These are phyloP conservation scores for Pogonocherus hispidulus DNA, from an alignment of 2,888 invertebrate genomes.

Conservation along the genomic window DNA sequence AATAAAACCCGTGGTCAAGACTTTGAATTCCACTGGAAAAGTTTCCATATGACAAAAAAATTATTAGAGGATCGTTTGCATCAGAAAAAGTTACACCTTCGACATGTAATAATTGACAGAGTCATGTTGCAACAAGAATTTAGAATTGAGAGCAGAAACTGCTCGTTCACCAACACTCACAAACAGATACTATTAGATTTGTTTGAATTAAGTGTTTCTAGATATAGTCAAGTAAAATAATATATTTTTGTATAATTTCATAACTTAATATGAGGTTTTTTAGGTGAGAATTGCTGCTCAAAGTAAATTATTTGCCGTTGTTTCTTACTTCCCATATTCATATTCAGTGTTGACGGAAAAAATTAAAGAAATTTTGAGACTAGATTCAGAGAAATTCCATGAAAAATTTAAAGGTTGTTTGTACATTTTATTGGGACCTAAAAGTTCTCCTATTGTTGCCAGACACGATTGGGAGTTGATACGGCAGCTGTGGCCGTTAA, in stretches of 20 bases:
- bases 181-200: slow-evolving; percentile 74
- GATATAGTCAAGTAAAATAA: slow-evolving; percentile 75
- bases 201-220: slow-evolving; percentile 75
- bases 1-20: slow-evolving; percentile 72
- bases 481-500: slow-evolving; percentile 81
- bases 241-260: slow-evolving; percentile 15
- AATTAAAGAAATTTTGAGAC: slow-evolving; percentile 73
- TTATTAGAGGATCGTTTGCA: slow-evolving; percentile 76
- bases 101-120: slow-evolving; percentile 77
- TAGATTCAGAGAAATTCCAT: slow-evolving; percentile 75
- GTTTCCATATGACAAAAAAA: slow-evolving; percentile 75
- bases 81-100: slow-evolving; percentile 73
- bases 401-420: slow-evolving; percentile 85
- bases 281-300: slow-evolving; percentile 80
- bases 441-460: slow-evolving; percentile 75
- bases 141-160: slow-evolving; percentile 67
- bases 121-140: slow-evolving; percentile 78
- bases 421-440: slow-evolving; percentile 80
- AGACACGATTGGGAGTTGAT: slow-evolving; percentile 84
- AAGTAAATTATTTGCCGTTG: slow-evolving; percentile 74
- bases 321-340: slow-evolving; percentile 79
- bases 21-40: slow-evolving; percentile 77
- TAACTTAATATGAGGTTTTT: no score
- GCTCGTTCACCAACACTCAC: slow-evolving; percentile 75
- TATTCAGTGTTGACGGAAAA: slow-evolving; percentile 77